Conservation (phyloP, 2,113 vertebrate genomes). For the Reinhardtius hippoglossoides region DNA sequence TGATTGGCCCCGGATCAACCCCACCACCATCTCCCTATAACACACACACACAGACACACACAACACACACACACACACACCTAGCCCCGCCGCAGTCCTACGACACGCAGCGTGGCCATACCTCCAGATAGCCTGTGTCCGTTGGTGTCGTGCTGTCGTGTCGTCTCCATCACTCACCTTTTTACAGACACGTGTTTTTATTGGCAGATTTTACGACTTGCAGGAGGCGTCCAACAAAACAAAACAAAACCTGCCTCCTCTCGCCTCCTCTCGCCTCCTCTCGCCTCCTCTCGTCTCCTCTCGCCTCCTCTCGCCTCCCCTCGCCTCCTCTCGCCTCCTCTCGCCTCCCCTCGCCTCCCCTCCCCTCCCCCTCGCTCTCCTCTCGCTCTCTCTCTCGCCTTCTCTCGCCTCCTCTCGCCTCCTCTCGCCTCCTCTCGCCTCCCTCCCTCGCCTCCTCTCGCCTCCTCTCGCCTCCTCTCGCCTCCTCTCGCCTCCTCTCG, state of each 20-base stretch:
- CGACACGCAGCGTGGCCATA: conserved; percentile 8
- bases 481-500: no score
- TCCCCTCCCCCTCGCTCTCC: no score
- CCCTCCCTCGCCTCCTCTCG: no score
- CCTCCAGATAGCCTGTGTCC: neutral
- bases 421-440: no score
- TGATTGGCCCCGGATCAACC: conserved; percentile 85
- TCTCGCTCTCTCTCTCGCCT: no score
- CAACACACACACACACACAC: conserved; percentile 34
- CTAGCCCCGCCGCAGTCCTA: conserved; percentile 13
- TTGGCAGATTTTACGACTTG: conserved; percentile 51
- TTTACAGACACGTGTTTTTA: conserved; percentile 44
- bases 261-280: neutral
- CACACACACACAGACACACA: conserved; percentile 37
- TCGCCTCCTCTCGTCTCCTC: conserved; percentile 28
- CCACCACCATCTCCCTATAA: conserved; percentile 43
- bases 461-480: no score
- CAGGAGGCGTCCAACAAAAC: conserved; percentile 8
- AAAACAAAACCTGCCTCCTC: neutral
- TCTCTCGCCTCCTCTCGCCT: no score
- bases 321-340: neutral
- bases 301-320: neutral
- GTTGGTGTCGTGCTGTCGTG: conserved; percentile 11
- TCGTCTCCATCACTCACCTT: conserved; percentile 45
- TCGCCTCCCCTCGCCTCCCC: neutral